phyloP scores from a whole-genome alignment of 2,113 vertebrate genomes.

The Clarias magur region DNA sequence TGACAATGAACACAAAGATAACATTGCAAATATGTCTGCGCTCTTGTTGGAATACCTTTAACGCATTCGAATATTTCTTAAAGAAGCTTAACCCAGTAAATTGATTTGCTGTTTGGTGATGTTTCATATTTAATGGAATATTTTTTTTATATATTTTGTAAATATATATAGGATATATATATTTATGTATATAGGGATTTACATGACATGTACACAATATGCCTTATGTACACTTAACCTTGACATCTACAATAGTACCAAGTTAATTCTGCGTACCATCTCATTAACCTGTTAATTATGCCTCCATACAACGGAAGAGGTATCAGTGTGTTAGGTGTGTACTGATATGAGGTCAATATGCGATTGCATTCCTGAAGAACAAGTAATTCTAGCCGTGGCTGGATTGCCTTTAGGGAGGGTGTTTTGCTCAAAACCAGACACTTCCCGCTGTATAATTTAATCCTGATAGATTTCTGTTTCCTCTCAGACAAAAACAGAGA shows the following conservation, averaged over 20 bases:
- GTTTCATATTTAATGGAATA: not conserved
- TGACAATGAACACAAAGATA: not conserved
- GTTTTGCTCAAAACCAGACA: conserved; percentile 3
- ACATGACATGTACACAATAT: not conserved
- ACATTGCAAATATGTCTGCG: not conserved
- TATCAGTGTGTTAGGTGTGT: conserved; percentile 13
- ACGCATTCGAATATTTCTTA: not conserved
- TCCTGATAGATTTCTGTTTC: conserved; percentile 56
- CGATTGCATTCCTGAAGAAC: not conserved
- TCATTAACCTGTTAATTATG: conserved; percentile 18
- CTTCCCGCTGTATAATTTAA: conserved; percentile 45
- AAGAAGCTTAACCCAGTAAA: not conserved
- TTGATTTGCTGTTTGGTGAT: not conserved
- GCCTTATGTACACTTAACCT: not conserved
- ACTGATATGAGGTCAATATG: conserved; percentile 16
- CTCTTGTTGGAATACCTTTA: not conserved
- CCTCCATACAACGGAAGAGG: not conserved
- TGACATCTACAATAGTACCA: not conserved
- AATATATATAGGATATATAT: too few species aligned
- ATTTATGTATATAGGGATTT: too few species aligned
- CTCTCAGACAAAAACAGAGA: conserved; percentile 10
- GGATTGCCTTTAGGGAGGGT: not conserved
- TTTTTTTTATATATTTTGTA: too few species aligned
- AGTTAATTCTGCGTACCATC: not conserved
- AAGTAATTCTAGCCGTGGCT: not conserved